These are phyloP conservation scores for Oreochromis spilurus DNA, from an alignment of 2,113 vertebrate species.

Conservation along the genomic window DNA sequence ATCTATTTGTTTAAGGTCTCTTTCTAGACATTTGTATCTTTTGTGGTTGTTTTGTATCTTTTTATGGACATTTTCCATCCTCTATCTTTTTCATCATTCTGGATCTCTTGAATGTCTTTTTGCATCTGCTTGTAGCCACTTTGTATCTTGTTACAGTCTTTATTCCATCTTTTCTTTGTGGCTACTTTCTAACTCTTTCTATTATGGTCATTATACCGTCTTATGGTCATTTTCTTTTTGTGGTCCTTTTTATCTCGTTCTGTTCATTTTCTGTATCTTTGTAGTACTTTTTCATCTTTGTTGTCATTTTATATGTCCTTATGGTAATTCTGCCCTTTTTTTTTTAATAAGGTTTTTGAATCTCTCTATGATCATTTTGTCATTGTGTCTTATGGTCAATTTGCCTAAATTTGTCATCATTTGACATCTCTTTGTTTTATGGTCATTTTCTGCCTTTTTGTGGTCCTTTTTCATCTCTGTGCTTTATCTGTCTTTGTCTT, in stretches of 20 bases:
- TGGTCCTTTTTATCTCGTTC: neutral
- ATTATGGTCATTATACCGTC: neutral
- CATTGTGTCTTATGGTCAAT: neutral
- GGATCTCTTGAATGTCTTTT: neutral
- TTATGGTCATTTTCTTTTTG: neutral
- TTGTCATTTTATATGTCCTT: neutral
- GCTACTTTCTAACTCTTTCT: neutral
- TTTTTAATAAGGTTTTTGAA: neutral
- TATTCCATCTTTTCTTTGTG: neutral
- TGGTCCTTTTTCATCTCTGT: neutral
- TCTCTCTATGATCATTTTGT: neutral
- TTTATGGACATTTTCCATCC: rapidly evolving
- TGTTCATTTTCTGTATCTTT: neutral
- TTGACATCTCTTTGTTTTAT: neutral
- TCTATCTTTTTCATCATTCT: neutral
- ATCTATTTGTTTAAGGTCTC: neutral
- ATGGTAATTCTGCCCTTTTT: neutral
- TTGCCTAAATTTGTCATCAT: neutral
- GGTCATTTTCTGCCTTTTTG: neutral
- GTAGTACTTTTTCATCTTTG: neutral
- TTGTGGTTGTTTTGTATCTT: neutral
- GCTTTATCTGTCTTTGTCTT: neutral
- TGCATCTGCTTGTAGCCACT: neutral
- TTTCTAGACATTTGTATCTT: neutral
- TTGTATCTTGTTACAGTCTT: neutral